Evolutionary conservation across 2,113 vertebrate genomes (phyloP).

Genomic region (Microcebus ravelobensis): DNA sequence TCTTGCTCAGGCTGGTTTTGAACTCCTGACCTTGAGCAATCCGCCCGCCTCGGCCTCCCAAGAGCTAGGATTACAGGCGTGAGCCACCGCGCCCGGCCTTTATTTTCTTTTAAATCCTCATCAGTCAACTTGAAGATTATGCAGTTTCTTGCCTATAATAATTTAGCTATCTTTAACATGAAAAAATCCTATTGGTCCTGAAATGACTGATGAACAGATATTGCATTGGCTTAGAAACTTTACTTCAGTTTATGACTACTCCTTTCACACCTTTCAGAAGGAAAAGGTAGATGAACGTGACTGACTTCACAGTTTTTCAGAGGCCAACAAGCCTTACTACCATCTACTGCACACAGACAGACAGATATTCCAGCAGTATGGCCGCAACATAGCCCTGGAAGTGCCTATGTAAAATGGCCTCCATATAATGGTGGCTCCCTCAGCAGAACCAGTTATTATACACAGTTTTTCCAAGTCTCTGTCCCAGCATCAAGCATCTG

Average conservation of each 20-base stretch:
- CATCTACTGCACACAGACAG: not conserved
- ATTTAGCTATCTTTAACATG: slow-evolving; percentile 15
- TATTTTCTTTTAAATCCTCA: too few relatives aligned
- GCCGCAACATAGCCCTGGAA: not conserved
- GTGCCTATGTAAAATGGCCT: not conserved
- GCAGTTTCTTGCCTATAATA: slow-evolving; percentile 14
- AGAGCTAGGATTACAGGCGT: too few relatives aligned
- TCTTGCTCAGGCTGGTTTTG: too few relatives aligned
- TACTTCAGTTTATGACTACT: not conserved
- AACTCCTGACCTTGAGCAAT: too few relatives aligned
- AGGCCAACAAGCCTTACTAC: not conserved
- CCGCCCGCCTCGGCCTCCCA: too few relatives aligned
- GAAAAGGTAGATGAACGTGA: slow-evolving; percentile 8
- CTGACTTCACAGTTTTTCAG: slow-evolving; percentile 7
- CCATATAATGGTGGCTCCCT: not conserved
- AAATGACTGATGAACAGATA: not conserved
- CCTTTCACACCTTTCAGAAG: slow-evolving; percentile 1
- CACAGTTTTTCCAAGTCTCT: slow-evolving; percentile 42
- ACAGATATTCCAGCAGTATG: not conserved
- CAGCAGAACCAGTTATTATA: slow-evolving; percentile 48
- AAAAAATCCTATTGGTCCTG: not conserved
- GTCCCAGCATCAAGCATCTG: not conserved
- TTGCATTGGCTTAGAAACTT: slow-evolving; percentile 40
- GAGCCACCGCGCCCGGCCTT: too few relatives aligned
- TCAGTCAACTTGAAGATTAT: not conserved